phyloP scores from a whole-genome alignment of 2,888 invertebrate genomes.

The Thymelicus lineola region DNA sequence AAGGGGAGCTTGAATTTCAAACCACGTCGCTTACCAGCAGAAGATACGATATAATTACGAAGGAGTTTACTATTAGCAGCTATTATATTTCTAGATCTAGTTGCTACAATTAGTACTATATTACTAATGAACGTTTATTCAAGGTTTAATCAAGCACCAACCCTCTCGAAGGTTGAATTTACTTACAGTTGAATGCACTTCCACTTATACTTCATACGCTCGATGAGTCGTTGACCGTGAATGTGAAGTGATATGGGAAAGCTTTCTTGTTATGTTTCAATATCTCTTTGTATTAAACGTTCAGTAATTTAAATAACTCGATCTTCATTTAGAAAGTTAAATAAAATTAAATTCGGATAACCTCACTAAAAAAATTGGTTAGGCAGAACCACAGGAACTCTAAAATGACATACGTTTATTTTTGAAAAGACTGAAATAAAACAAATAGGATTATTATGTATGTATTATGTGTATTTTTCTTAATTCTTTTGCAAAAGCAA shows the following conservation, averaged over 20 bases:
- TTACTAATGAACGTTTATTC: constrained; percentile 18
- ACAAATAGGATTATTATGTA: too few relatives aligned
- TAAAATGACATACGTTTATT: too few relatives aligned
- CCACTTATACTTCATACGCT: not conserved
- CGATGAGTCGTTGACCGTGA: constrained; percentile 63
- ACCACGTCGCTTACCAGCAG: not conserved
- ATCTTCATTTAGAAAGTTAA: not conserved
- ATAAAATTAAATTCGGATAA: too few relatives aligned
- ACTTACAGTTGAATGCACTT: constrained; percentile 15
- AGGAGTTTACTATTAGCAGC: not conserved
- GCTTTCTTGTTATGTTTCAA: constrained; percentile 1
- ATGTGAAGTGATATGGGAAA: constrained; percentile 44
- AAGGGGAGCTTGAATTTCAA: not conserved
- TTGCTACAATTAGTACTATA: constrained; percentile 12
- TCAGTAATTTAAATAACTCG: not conserved
- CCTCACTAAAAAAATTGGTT: too few relatives aligned
- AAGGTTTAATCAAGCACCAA: constrained; percentile 11
- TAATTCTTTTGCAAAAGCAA: too few relatives aligned
- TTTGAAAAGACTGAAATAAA: too few relatives aligned
- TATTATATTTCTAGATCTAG: not conserved
- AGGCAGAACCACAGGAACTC: too few relatives aligned
- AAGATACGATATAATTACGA: not conserved
- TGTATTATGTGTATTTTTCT: too few relatives aligned
- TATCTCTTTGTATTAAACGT: not conserved
- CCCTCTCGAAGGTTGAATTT: constrained; percentile 17